Evolutionary conservation across 2,797 vertebrate genomes (phyloP).

Genomic region (Champsocephalus gunnari): DNA sequence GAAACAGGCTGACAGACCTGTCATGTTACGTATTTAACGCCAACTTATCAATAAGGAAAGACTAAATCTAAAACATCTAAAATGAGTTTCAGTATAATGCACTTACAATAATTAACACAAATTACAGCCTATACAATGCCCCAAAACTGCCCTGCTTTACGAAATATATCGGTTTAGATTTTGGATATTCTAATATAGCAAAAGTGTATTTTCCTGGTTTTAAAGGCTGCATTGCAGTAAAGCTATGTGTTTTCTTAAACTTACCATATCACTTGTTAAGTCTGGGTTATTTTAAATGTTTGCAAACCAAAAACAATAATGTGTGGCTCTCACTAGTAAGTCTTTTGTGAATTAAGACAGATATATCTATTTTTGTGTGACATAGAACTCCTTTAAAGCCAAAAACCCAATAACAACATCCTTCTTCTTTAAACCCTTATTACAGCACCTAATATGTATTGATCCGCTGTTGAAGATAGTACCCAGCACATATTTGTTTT

Average conservation of each 20-base stretch:
- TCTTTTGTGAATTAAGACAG: neutral
- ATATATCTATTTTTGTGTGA: neutral
- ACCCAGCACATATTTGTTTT: neutral
- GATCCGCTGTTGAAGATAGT: neutral
- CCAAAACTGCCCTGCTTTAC: neutral
- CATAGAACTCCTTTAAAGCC: neutral
- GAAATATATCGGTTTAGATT: too few species aligned
- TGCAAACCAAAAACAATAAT: neutral
- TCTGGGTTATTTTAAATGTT: neutral
- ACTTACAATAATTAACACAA: neutral
- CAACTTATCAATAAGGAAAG: neutral
- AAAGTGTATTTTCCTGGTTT: too few species aligned
- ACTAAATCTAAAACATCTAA: neutral
- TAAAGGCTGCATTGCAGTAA: too few species aligned
- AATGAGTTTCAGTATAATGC: neutral
- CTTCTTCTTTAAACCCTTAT: neutral
- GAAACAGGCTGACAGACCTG: slow-evolving; percentile 14
- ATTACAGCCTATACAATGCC: neutral
- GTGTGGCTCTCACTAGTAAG: neutral
- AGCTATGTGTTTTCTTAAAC: too few species aligned
- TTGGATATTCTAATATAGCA: too few species aligned
- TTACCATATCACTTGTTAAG: neutral
- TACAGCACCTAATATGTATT: too few species aligned
- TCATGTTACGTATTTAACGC: neutral
- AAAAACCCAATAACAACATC: neutral